A percentile compares a stretch with the other conserved stretches of the same genome.
Evolutionary conservation across 2,113 vertebrate species (phyloP).

Genomic region (Hyperopisus bebe): DNA sequence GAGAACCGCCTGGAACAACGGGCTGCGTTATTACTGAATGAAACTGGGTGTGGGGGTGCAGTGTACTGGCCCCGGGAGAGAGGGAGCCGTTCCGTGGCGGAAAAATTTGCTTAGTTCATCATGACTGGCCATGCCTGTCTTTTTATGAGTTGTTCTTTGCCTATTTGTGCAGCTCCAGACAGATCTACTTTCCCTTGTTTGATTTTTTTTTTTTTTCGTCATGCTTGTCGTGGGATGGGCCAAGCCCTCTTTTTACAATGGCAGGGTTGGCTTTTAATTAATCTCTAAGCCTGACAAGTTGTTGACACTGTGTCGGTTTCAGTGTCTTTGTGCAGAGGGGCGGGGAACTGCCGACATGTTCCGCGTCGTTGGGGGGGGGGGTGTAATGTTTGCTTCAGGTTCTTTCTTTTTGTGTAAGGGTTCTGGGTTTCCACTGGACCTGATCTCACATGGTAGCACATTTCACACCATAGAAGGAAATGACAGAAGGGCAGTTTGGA

Average conservation of each 20-base stretch:
- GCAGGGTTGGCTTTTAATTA: neutral
- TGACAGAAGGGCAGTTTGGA: neutral
- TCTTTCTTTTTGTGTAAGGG: neutral
- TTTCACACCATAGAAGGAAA: neutral
- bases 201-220: neutral
- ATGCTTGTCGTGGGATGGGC: neutral
- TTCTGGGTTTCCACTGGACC: neutral
- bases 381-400: neutral
- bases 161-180: neutral
- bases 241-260: neutral
- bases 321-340: neutral
- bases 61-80: neutral
- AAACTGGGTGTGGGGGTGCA: neutral
- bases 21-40: neutral
- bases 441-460: neutral
- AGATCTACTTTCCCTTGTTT: neutral
- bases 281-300: neutral
- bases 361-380: neutral
- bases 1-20: neutral
- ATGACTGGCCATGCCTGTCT: conserved; percentile 17
- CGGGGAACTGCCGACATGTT: neutral
- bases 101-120: conserved; percentile 29
- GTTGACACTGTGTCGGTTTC: neutral
- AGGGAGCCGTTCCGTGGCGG: conserved; percentile 26
- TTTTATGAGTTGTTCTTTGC: neutral